Conservation (phyloP, 2,888 invertebrate species). For the Saturnia pavonia region DNA sequence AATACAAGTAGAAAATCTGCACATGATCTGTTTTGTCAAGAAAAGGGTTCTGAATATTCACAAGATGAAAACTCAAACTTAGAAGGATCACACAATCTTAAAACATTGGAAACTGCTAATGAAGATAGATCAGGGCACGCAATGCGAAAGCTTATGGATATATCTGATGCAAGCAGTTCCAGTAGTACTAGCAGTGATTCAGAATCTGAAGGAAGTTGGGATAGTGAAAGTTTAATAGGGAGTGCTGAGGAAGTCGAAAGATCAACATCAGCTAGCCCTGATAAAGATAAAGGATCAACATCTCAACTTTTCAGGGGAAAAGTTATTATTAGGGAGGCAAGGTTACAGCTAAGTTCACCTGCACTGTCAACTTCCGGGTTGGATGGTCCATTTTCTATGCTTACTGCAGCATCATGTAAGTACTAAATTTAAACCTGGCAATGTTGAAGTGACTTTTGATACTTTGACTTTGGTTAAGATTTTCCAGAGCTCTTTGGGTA, state of each 20-base stretch:
- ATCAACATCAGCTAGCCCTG: slow-evolving; percentile 67
- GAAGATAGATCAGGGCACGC: slow-evolving; percentile 74
- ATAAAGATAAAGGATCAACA: slow-evolving; percentile 68
- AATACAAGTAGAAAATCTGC: slow-evolving; percentile 52
- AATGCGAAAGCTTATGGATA: slow-evolving; percentile 74
- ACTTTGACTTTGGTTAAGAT: too few relatives aligned
- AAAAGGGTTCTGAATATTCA: slow-evolving; percentile 64
- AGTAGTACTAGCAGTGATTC: slow-evolving; percentile 73
- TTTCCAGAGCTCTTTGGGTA: too few relatives aligned
- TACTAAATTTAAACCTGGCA: slow-evolving; percentile 25
- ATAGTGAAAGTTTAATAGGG: slow-evolving; percentile 64
- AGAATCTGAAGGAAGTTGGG: slow-evolving; percentile 74
- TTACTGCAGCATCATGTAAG: slow-evolving; percentile 68
- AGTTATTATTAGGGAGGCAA: slow-evolving; percentile 86
- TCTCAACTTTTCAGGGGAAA: slow-evolving; percentile 83
- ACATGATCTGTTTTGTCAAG: slow-evolving; percentile 68
- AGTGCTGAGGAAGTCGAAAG: slow-evolving; percentile 70
- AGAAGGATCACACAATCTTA: slow-evolving; percentile 60
- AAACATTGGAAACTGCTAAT: slow-evolving; percentile 57
- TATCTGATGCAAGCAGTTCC: slow-evolving; percentile 75
- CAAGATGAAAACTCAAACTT: slow-evolving; percentile 72
- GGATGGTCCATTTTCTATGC: slow-evolving; percentile 86
- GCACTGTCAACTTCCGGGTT: slow-evolving; percentile 69
- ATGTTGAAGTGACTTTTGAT: too few relatives aligned
- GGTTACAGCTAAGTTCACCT: slow-evolving; percentile 82